These are phyloP conservation scores for Carcharodon carcharias DNA, from an alignment of 2,797 vertebrate species.

Conservation along the genomic window DNA sequence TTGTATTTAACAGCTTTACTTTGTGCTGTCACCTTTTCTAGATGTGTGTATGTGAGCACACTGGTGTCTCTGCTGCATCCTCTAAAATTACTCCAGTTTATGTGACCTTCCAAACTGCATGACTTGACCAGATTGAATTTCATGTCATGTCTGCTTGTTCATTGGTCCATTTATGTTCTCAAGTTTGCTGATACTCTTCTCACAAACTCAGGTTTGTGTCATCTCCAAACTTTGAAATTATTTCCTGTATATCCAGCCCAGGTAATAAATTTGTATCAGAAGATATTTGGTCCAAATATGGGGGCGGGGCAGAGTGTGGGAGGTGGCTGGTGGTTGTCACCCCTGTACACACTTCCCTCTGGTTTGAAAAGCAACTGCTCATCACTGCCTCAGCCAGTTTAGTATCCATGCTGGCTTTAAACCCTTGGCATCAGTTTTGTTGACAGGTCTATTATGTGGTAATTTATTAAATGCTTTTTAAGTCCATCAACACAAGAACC, in stretches of 20 bases:
- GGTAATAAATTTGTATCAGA: background rate
- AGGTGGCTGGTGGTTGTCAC: too few species aligned
- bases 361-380: background rate
- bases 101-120: background rate
- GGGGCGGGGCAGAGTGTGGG: too few species aligned
- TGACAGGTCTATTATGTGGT: background rate
- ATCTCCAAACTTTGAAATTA: background rate
- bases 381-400: background rate
- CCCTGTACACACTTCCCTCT: background rate
- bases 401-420: background rate
- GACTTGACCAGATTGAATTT: background rate
- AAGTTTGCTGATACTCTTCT: background rate
- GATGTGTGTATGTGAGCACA: background rate
- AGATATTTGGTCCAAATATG: background rate
- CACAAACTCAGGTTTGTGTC: background rate
- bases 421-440: background rate
- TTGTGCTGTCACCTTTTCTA: background rate
- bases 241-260: background rate
- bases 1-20: background rate
- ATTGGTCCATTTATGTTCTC: background rate
- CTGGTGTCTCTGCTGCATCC: background rate
- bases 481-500: too few species aligned
- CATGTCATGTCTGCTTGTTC: background rate
- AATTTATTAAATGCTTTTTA: background rate
- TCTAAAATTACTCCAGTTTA: background rate